Percentiles rank a stretch among this genome's conserved stretches.
phyloP scores from a whole-genome alignment of 1,140 invertebrate species.

The Drosophila malerkotliana region DNA sequence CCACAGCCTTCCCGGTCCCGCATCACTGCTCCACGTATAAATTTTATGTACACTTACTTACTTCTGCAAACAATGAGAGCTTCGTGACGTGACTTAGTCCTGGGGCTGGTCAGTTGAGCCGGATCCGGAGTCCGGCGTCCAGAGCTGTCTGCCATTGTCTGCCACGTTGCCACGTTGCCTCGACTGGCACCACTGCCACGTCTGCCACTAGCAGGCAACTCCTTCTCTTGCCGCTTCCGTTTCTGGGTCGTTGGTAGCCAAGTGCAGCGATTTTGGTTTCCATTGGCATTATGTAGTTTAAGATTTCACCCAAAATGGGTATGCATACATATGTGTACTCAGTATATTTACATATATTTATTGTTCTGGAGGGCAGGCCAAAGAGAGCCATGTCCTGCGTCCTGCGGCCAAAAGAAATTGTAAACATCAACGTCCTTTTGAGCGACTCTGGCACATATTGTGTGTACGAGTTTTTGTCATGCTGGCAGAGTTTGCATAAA shows the following conservation, averaged over 20 bases:
- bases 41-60: constrained; percentile 82
- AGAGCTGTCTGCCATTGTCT: constrained; percentile 57
- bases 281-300: constrained; percentile 72
- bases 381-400: constrained; percentile 56
- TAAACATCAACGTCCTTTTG: constrained; percentile 37
- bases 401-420: constrained; percentile 62
- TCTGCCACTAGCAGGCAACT: background rate
- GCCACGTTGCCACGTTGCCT: constrained; percentile 4
- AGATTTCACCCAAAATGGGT: constrained; percentile 68
- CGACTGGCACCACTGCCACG: constrained; percentile 30
- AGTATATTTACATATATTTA: constrained; percentile 56
- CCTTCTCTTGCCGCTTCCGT: constrained; percentile 9
- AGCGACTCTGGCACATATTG: constrained; percentile 18
- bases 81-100: constrained; percentile 74
- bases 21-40: constrained; percentile 56
- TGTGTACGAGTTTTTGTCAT: constrained; percentile 8
- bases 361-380: constrained; percentile 37
- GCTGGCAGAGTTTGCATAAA: constrained; percentile 21
- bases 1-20: constrained; percentile 1
- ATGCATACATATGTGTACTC: constrained; percentile 37
- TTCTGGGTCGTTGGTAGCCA: constrained; percentile 62
- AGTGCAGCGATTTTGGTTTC: constrained; percentile 78
- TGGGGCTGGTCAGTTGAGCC: constrained; percentile 43
- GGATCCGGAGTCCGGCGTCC: constrained; percentile 18
- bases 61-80: constrained; percentile 76